Percentiles rank a stretch among this genome's conserved stretches.
Conservation (phyloP, 2,888 invertebrate species). For the Podabrus alpinus region DNA sequence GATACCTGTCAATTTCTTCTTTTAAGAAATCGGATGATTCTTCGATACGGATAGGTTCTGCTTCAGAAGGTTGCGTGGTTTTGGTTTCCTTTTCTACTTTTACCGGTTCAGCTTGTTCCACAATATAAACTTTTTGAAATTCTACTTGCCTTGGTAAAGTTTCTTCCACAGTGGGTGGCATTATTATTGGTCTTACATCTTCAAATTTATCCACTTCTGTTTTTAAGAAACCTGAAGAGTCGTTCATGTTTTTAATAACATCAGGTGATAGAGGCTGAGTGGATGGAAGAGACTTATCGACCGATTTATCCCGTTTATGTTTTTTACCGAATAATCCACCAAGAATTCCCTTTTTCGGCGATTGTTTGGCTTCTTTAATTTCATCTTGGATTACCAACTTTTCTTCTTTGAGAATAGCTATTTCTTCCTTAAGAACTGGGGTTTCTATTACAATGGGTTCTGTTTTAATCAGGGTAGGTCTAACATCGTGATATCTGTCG, state of each 20-base stretch:
- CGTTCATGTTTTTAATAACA: conserved; percentile 41
- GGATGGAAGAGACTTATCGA: conserved; percentile 8
- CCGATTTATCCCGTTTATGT: conserved; percentile 21
- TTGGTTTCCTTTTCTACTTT: neutral
- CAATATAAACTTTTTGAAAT: conserved; percentile 10
- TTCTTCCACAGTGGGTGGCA: neutral
- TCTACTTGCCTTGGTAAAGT: neutral
- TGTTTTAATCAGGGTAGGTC: neutral
- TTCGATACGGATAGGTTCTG: conserved; percentile 16
- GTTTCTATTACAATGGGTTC: too few relatives aligned
- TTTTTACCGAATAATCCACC: conserved; percentile 36
- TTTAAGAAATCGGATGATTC: conserved; percentile 22
- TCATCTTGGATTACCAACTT: neutral
- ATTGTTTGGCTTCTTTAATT: neutral
- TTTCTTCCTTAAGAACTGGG: conserved; percentile 5
- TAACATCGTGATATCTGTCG: neutral
- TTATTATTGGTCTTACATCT: conserved; percentile 38
- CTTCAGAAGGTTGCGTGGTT: neutral
- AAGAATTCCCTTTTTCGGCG: conserved; percentile 25
- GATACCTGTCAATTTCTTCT: neutral
- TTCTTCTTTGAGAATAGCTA: conserved; percentile 19
- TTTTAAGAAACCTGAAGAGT: conserved; percentile 40
- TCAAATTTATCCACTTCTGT: conserved; percentile 45
- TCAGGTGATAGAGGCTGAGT: conserved; percentile 20
- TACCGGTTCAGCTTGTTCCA: conserved; percentile 23